Evolutionary conservation across 2,797 vertebrate genomes (phyloP), one percentile per base, ranked within the genome.

Genomic region (Sus cebifrons): DNA sequence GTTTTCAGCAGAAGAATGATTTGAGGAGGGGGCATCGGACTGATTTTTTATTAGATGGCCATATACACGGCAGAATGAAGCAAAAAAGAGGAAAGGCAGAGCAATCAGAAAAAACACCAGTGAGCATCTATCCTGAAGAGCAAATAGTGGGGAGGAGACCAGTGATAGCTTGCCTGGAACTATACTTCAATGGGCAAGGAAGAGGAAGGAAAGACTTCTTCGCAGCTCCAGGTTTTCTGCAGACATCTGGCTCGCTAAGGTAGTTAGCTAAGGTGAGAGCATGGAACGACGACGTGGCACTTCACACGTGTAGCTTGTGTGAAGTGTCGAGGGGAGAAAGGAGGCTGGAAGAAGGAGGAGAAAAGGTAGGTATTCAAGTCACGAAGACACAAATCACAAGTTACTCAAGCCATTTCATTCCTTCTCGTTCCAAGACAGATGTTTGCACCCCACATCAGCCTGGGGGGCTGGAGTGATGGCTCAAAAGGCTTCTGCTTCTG

Each of bases 1-100:
- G 3, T 81, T 93, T 56, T 29, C 18, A 97, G 21, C 17, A 67
- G 68, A 67, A 96, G 81, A 90, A 60, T 54, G 15, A 84, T 32
- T 86, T 86, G 40, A 71, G 12, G 23, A 65, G 77, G 6, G 32
- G 12, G 1, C 13, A 88, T 21, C 29, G 17, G 36, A 36, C 36
- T 36, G 36, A 36, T 36, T 36, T 36, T 36, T 36, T 36, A 36
- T 36, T 36, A 36, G 54, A 56, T 65, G 6, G 58, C n/a, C 58
- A 92, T 32, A 60, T n/a, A 62, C 3, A 65, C 17, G 10, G 52
- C 3, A 91, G 29, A 65, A 54, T n/a, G 32, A 36, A 68, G n/a
- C 14, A 73, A 52, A 73, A 62, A 79, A 74, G 32, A 52, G 1
- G 49, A 74, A 84, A 84, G 25, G 8, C 20, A 52, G 25, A 94